Base-by-base conservation (phyloP, 1,140 invertebrate genomes). In the Ooceraea biroi region DNA sequence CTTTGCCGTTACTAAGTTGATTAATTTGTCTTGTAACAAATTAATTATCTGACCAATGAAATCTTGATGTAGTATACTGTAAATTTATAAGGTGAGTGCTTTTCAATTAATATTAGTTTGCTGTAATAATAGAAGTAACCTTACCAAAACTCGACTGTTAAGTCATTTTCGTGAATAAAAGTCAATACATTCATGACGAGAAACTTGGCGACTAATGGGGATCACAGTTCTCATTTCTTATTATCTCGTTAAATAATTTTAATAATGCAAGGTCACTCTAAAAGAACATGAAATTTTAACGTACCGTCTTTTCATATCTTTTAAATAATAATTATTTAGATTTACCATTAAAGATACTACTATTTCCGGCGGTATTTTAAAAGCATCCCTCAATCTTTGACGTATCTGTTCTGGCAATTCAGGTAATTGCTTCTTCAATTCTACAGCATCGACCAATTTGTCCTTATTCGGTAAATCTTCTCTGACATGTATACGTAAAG, bases 401-500 rank as follows among this genome's bases (percentile, higher is more conserved):
- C 96, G 93, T 46, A 94, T 95, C 83, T 95, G 91, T 82, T 94
- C 93, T 7, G 97, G 97, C 69, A 97, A 92, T 91, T 95, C 95
- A 25, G 96, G 96, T 68, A 97, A 92, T 61, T 89, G 93, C 55
- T 93, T 94, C 92, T 93, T 94, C 77, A 97, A 92, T 55, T 90
- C 84, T 85, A 94, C 92, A 57, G 96, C 96, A 94, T 95, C 96
- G 78, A 96, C 94, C 41, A 95, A 94, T 91, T 96, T 94, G 60
- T 92, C 52, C 25, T 90, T 90, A 89, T 94, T 93, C 10, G 91
- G 91, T 65, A 94, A 90, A 78, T 95, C 94, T n/a, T 95, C 94
- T 48, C 95, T 92, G 76, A 97, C 92, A 85, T 97, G 95, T 30
- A 99, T 91, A 73, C 96, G 94, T 41, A 99, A 93, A 14, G 98